phyloP scores from a whole-genome alignment of 2,888 invertebrate species.

The Bellardia bayeri region DNA sequence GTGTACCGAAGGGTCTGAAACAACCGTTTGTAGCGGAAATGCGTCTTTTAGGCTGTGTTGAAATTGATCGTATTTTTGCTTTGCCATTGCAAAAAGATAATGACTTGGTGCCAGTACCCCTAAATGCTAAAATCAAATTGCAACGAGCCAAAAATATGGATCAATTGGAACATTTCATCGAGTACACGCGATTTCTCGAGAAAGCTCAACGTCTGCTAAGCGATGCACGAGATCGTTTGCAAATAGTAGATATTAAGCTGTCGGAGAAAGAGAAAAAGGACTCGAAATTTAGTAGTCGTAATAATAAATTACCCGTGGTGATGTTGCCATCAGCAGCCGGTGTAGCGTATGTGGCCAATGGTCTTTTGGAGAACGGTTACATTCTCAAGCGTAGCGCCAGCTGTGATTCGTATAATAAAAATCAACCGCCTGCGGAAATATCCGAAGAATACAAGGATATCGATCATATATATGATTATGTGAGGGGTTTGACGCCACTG shows the following conservation, averaged over 20 bases:
- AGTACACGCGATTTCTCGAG: conserved; percentile 91
- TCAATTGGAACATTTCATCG: conserved; percentile 89
- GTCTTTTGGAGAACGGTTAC: conserved; percentile 85
- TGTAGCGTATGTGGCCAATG: conserved; percentile 78
- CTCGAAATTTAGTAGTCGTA: conserved; percentile 83
- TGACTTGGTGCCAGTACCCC: conserved; percentile 92
- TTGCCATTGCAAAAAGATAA: conserved; percentile 92
- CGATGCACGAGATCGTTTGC: conserved; percentile 90
- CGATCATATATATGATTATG: conserved; percentile 98
- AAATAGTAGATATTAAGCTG: conserved; percentile 92
- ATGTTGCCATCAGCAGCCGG: conserved; percentile 83
- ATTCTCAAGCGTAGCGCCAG: conserved; percentile 91
- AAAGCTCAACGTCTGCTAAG: conserved; percentile 90
- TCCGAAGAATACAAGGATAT: conserved; percentile 97
- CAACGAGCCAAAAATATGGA: conserved; percentile 93
- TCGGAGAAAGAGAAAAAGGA: conserved; percentile 87
- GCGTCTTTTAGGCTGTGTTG: conserved; percentile 92
- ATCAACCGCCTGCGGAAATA: conserved; percentile 85
- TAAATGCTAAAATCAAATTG: conserved; percentile 94
- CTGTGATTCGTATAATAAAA: conserved; percentile 87
- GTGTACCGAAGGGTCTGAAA: conserved; percentile 93
- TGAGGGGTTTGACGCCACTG: conserved; percentile 95
- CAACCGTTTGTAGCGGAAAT: conserved; percentile 94
- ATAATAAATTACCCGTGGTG: conserved; percentile 82
- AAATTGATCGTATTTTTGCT: conserved; percentile 93